phyloP scores from a whole-genome alignment of 2,888 invertebrate genomes.

The Coremacera marginata region DNA sequence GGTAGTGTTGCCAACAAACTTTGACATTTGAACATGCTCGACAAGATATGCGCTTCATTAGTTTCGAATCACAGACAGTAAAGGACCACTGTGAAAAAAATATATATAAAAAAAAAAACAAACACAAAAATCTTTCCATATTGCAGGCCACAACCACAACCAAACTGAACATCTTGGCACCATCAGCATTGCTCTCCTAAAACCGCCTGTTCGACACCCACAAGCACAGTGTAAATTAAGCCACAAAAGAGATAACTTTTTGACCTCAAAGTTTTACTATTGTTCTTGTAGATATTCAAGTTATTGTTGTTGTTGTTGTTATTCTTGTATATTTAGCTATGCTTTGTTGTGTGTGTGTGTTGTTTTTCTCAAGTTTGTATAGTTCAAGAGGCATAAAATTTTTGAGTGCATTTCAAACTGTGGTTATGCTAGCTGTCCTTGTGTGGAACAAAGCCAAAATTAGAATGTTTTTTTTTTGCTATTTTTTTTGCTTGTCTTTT shows the following conservation, averaged over 20 bases:
- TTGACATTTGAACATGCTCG: conserved; percentile 23
- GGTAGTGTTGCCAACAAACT: conserved; percentile 14
- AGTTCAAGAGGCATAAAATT: conserved; percentile 8
- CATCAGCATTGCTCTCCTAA: not conserved
- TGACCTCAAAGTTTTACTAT: conserved; percentile 48
- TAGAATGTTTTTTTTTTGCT: not conserved
- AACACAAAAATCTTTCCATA: not conserved
- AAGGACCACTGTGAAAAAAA: not conserved
- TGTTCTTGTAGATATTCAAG: not conserved
- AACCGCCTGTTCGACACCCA: not conserved
- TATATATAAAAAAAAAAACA: not conserved
- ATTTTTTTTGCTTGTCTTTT: not conserved
- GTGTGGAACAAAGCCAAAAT: not conserved
- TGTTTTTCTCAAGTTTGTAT: not conserved
- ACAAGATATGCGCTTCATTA: conserved; percentile 23
- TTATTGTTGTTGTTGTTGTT: conserved; percentile 11
- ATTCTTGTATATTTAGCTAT: not conserved
- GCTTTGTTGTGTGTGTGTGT: not conserved
- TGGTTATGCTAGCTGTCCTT: not conserved
- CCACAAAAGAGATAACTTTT: conserved; percentile 54
- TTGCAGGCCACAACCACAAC: not conserved
- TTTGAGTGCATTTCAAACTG: conserved; percentile 23
- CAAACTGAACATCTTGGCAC: not conserved
- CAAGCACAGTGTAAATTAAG: conserved; percentile 42
- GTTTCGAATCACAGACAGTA: not conserved